A percentile compares a stretch with the other conserved stretches of the same genome.
Evolutionary conservation across 2,797 vertebrate genomes (phyloP).

Genomic region (Halcyon chelicuti): DNA sequence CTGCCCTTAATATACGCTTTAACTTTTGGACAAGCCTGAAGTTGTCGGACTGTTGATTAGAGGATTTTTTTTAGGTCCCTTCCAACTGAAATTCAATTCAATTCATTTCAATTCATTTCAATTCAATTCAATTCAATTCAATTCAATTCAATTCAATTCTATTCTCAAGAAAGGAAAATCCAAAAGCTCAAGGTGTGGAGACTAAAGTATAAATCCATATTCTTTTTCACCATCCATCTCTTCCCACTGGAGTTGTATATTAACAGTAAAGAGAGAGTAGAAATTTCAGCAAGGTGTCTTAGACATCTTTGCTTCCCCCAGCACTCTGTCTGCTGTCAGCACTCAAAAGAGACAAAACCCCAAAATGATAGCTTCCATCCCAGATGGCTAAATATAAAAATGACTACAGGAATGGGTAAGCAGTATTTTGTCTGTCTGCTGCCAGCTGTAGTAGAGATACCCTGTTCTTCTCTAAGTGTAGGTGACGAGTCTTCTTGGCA

Average conservation of each 20-base stretch:
- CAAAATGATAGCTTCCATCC: background rate
- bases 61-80: background rate
- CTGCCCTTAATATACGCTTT: background rate
- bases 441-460: background rate
- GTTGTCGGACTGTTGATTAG: background rate
- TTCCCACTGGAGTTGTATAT: background rate
- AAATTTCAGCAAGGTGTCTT: background rate
- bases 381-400: background rate
- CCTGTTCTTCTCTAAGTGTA: background rate
- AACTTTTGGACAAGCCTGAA: background rate
- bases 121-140: no score
- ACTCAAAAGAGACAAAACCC: background rate
- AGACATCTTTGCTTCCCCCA: background rate
- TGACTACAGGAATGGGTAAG: background rate
- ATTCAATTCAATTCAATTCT: background rate
- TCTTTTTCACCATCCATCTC: background rate
- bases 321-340: background rate
- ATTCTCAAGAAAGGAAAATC: background rate
- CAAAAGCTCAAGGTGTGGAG: background rate
- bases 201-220: background rate
- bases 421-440: background rate
- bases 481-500: background rate
- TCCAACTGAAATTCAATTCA: background rate
- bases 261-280: background rate
- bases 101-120: background rate